phyloP scores from a whole-genome alignment of 2,888 invertebrate species.

The Ophion costatus region DNA sequence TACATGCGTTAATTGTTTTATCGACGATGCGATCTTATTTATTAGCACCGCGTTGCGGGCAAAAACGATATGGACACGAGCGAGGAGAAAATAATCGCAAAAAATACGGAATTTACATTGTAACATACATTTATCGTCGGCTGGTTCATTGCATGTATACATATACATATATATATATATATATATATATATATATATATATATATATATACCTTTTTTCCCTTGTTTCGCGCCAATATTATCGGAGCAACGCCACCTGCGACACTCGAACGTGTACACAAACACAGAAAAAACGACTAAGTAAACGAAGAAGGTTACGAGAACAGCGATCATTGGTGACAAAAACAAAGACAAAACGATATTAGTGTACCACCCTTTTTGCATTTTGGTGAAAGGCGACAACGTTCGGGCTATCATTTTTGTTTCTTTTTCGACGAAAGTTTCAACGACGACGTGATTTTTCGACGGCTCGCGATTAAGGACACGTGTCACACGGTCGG shows the following conservation, averaged over 20 bases:
- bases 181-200: constrained; percentile 1
- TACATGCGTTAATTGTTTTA: constrained; percentile 52
- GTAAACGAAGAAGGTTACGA: constrained; percentile 11
- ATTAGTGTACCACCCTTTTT: constrained; percentile 58
- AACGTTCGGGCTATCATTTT: constrained; percentile 59
- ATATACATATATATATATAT: background rate
- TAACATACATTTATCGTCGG: constrained; percentile 53
- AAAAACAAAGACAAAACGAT: constrained; percentile 27
- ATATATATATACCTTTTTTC: constrained; percentile 29
- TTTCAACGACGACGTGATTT: constrained; percentile 52
- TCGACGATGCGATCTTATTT: constrained; percentile 19
- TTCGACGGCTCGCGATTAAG: constrained; percentile 49
- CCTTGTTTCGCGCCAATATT: constrained; percentile 57
- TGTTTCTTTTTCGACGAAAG: constrained; percentile 51
- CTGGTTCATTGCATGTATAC: constrained; percentile 59
- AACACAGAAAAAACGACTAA: background rate
- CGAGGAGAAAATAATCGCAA: too few relatives aligned
- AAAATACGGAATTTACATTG: constrained; percentile 37
- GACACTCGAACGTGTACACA: constrained; percentile 58
- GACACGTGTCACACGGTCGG: background rate
- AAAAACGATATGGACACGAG: background rate
- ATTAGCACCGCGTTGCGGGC: background rate
- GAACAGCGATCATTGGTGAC: constrained; percentile 24
- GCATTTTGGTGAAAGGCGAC: constrained; percentile 60
- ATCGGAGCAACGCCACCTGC: too few relatives aligned